Evolutionary conservation across 2,113 vertebrate species (phyloP).

Genomic region (Odobenus rosmarus): DNA sequence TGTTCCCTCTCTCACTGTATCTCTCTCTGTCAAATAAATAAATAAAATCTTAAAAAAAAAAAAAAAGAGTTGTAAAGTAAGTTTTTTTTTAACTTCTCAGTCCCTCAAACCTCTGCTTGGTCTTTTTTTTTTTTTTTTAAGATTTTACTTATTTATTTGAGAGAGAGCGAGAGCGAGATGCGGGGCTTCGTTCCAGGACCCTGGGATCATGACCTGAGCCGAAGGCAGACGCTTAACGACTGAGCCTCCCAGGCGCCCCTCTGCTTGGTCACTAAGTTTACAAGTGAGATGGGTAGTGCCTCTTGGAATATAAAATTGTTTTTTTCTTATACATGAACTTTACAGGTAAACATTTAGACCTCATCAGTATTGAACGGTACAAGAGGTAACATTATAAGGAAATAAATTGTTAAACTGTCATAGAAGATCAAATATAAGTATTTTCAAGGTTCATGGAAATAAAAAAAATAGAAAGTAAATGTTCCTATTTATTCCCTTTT

Average conservation of each 20-base stretch:
- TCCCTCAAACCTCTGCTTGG: not conserved
- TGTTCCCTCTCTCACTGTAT: no score
- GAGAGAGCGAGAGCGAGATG: no score
- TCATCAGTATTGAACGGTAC: not conserved
- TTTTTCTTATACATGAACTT: not conserved
- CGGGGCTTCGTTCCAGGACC: no score
- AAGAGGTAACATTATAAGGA: not conserved
- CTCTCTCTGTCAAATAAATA: no score
- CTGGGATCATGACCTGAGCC: no score
- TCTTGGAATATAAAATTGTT: not conserved
- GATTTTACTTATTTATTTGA: no score
- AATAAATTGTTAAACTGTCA: not conserved
- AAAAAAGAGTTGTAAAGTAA: not conserved
- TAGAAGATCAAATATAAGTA: slow-evolving; percentile 8
- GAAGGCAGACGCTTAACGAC: no score
- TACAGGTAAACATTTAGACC: not conserved
- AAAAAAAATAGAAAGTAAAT: not conserved
- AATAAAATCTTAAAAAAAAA: no score
- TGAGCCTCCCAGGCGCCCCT: no score
- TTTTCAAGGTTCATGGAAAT: not conserved
- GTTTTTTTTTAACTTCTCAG: not conserved
- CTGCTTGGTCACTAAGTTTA: not conserved
- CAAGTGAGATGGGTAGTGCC: not conserved
- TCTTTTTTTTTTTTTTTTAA: not conserved
- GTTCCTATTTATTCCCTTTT: not conserved